phyloP scores from a whole-genome alignment of 2,888 invertebrate species.

The Macrosiphum euphorbiae region DNA sequence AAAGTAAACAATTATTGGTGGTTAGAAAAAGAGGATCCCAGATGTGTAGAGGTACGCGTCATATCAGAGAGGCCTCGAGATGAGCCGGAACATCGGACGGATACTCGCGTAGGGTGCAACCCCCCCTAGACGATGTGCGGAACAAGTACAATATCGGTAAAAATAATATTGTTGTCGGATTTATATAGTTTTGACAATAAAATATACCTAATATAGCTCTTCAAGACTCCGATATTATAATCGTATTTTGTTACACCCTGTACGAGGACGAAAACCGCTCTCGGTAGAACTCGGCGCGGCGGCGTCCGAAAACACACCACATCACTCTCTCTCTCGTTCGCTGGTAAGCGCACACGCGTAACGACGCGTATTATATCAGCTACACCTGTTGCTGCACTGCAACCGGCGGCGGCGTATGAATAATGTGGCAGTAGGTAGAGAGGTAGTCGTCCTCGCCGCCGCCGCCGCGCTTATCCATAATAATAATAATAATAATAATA shows the following conservation, averaged over 20 bases:
- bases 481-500: background rate
- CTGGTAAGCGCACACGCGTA: background rate
- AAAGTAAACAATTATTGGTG: background rate
- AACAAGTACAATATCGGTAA: background rate
- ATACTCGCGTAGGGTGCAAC: background rate
- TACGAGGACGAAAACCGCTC: constrained; percentile 1
- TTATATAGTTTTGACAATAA: background rate
- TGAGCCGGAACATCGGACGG: background rate
- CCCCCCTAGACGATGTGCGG: background rate
- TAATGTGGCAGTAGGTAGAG: constrained; percentile 21
- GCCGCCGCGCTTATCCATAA: background rate
- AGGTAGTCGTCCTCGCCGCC: constrained; percentile 41
- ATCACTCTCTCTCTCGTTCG: constrained; percentile 50
- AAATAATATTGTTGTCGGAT: background rate
- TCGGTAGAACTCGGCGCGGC: background rate
- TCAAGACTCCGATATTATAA: background rate
- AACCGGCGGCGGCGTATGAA: constrained; percentile 5
- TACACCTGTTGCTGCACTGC: background rate
- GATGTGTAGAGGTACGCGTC: background rate
- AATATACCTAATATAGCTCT: background rate
- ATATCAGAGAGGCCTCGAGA: background rate
- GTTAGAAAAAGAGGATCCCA: background rate
- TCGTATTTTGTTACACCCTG: background rate
- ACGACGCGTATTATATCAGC: constrained; percentile 3
- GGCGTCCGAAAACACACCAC: constrained; percentile 17